Evolutionary conservation across 1,140 invertebrate species (phyloP).

Genomic region (Nephotettix cincticeps): DNA sequence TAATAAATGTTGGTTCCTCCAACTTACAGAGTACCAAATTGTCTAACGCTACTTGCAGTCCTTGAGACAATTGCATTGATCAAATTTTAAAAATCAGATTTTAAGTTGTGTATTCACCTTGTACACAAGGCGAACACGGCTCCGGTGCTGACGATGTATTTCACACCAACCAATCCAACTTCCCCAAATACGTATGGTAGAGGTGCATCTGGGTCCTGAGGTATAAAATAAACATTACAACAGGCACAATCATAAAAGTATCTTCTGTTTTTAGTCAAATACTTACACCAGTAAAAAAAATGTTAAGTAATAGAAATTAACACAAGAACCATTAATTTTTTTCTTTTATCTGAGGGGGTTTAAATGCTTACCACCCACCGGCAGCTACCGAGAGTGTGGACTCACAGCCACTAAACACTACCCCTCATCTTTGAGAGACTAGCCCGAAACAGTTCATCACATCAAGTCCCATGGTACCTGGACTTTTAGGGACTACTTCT

Average conservation of each 20-base stretch:
- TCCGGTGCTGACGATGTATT: conserved; percentile 84
- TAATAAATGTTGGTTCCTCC: no score
- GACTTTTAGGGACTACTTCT: no score
- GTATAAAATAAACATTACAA: conserved; percentile 23
- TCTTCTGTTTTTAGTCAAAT: background rate
- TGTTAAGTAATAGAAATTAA: background rate
- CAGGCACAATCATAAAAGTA: background rate
- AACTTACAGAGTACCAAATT: no score
- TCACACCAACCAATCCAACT: conserved; percentile 71
- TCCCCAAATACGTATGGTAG: conserved; percentile 79
- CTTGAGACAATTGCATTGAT: no score
- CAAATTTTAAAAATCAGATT: no score
- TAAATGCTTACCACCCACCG: no score
- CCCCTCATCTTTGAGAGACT: no score
- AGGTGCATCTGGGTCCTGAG: conserved; percentile 73
- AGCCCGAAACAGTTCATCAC: no score
- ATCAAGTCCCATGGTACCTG: no score
- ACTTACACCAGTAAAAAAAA: background rate
- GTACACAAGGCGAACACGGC: conserved; percentile 66
- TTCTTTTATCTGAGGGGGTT: background rate
- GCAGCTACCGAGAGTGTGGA: no score
- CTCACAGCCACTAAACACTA: no score
- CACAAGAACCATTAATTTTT: background rate
- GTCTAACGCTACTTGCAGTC: no score
- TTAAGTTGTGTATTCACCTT: conserved; percentile 37